phyloP scores from a whole-genome alignment of 2,797 vertebrate species.

The Carduelis carduelis region DNA sequence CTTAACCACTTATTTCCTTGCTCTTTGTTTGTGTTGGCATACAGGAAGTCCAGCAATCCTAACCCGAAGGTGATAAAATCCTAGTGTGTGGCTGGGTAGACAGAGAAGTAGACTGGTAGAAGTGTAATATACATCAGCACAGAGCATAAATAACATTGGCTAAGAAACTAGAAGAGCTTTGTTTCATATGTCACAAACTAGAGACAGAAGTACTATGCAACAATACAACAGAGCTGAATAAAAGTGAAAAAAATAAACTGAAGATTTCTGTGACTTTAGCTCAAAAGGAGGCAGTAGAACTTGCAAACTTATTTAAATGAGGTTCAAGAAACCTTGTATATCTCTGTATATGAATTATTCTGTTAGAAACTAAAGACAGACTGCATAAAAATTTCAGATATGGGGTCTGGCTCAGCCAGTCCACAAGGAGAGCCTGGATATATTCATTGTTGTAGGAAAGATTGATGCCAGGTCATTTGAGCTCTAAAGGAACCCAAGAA shows the following conservation, averaged over 20 bases:
- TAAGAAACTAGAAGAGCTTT: neutral
- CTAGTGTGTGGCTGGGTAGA: neutral
- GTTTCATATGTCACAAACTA: neutral
- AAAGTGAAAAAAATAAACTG: neutral
- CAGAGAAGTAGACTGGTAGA: neutral
- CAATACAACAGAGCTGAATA: neutral
- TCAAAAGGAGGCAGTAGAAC: constrained; percentile 29
- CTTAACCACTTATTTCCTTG: constrained; percentile 20
- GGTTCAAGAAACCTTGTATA: neutral
- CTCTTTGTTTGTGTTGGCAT: constrained; percentile 1
- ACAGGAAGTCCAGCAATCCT: neutral
- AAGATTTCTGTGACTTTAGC: neutral
- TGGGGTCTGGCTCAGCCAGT: neutral
- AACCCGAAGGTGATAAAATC: constrained; percentile 8
- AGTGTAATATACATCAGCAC: neutral
- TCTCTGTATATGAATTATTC: constrained; percentile 16
- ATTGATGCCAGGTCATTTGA: constrained; percentile 6
- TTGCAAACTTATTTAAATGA: constrained; percentile 38
- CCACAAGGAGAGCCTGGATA: neutral
- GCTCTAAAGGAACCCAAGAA: neutral
- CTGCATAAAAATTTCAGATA: neutral
- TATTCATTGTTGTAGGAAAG: constrained; percentile 10
- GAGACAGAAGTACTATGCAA: neutral
- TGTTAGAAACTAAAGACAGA: neutral
- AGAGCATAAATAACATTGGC: neutral